Percentiles rank a stretch among this genome's conserved stretches.
Conservation (phyloP, 2,797 vertebrate species). For the Phrynocephalus forsythii region DNA sequence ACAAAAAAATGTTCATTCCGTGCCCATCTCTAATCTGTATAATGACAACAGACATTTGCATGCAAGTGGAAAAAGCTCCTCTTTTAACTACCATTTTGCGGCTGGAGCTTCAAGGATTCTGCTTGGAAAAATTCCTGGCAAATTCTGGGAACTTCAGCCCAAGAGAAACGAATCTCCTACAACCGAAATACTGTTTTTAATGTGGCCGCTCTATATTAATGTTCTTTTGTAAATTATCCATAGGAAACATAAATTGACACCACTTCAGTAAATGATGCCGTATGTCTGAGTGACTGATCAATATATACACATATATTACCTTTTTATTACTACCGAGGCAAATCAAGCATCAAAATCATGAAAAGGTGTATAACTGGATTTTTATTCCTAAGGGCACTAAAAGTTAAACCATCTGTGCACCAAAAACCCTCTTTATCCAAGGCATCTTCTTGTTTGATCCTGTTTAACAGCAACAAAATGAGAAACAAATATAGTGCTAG, state of each 20-base stretch:
- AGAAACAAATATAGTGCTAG: not conserved
- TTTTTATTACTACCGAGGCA: not conserved
- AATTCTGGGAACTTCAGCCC: too few relatives aligned
- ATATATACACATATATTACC: not conserved
- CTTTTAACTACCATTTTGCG: too few relatives aligned
- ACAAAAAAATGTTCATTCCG: too few relatives aligned
- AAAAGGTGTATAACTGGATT: not conserved
- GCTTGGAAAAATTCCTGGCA: too few relatives aligned
- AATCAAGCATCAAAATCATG: not conserved
- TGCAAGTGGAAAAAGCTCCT: too few relatives aligned
- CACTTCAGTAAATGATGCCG: not conserved
- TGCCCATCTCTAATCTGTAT: too few relatives aligned
- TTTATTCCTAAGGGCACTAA: not conserved
- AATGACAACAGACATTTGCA: too few relatives aligned
- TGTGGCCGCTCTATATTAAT: not conserved
- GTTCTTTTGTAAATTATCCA: not conserved
- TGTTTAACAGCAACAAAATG: not conserved
- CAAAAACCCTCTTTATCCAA: not conserved
- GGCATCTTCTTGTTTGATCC: not conserved
- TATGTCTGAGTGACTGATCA: constrained; percentile 4
- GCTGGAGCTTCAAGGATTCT: too few relatives aligned
- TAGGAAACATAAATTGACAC: not conserved
- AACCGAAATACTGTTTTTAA: too few relatives aligned
- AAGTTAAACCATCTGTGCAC: not conserved
- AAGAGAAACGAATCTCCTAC: too few relatives aligned